A percentile compares a stretch with the other conserved stretches of the same genome.
Evolutionary conservation across 1,140 invertebrate genomes (phyloP).

Genomic region (Armadillidium nasatum): DNA sequence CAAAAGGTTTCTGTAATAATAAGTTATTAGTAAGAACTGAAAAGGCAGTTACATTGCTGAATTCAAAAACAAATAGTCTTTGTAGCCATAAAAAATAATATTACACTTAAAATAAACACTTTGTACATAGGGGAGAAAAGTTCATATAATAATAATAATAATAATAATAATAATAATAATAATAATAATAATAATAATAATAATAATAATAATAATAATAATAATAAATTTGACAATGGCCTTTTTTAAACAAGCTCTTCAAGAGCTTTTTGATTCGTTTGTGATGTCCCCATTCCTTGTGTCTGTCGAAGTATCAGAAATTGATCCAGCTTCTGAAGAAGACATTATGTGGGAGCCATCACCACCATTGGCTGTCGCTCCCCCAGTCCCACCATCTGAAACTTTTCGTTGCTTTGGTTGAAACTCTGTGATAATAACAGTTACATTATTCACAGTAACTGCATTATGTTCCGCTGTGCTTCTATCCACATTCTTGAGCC

Average conservation of each 20-base stretch:
- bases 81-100: no score
- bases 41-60: no score
- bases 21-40: no score
- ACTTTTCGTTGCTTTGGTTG: constrained; percentile 69
- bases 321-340: constrained; percentile 40
- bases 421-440: constrained; percentile 93
- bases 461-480: constrained; percentile 82
- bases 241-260: not conserved
- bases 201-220: no score
- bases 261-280: constrained; percentile 38
- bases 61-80: no score
- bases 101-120: no score
- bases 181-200: no score
- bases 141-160: no score
- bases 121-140: no score
- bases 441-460: constrained; percentile 93
- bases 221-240: no score
- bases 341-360: constrained; percentile 30
- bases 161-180: no score
- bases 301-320: constrained; percentile 39
- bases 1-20: no score
- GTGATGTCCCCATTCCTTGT: constrained; percentile 39
- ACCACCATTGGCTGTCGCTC: constrained; percentile 20
- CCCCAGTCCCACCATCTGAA: not conserved
- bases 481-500: constrained; percentile 84